Evolutionary conservation across 2,113 vertebrate genomes (phyloP).

Genomic region (Lipophrys pholis): DNA sequence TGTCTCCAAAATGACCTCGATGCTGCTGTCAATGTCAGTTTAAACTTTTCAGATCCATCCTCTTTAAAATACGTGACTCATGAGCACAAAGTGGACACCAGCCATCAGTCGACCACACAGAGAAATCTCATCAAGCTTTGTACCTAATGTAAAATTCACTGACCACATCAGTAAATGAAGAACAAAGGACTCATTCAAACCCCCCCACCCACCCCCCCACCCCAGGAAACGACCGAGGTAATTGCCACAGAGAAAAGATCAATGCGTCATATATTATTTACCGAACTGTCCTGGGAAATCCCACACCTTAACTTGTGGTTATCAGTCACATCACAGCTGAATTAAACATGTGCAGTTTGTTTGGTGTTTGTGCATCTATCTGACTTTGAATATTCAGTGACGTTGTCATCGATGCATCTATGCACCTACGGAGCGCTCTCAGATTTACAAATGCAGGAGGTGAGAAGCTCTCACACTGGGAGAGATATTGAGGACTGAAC

Average conservation of each 20-base stretch:
- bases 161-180: constrained; percentile 16
- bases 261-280: constrained; percentile 25
- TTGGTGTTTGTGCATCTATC: constrained; percentile 2
- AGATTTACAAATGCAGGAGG: not conserved
- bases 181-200: constrained; percentile 21
- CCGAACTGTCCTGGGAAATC: constrained; percentile 41
- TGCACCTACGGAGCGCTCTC: not conserved
- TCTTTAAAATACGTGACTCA: constrained; percentile 1
- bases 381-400: constrained; percentile 13
- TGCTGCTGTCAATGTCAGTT: constrained; percentile 41
- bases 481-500: too few species aligned
- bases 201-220: not conserved
- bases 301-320: constrained; percentile 11
- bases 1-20: constrained; percentile 64
- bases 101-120: not conserved
- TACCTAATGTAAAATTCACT: not conserved
- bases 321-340: constrained; percentile 21
- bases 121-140: not conserved
- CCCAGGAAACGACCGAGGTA: constrained; percentile 25
- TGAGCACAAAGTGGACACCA: not conserved
- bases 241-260: constrained; percentile 40
- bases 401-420: not conserved
- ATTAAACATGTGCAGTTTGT: constrained; percentile 25
- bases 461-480: not conserved
- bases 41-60: not conserved